Conservation (phyloP, 2,113 vertebrate genomes). For the Laticauda laticaudata region DNA sequence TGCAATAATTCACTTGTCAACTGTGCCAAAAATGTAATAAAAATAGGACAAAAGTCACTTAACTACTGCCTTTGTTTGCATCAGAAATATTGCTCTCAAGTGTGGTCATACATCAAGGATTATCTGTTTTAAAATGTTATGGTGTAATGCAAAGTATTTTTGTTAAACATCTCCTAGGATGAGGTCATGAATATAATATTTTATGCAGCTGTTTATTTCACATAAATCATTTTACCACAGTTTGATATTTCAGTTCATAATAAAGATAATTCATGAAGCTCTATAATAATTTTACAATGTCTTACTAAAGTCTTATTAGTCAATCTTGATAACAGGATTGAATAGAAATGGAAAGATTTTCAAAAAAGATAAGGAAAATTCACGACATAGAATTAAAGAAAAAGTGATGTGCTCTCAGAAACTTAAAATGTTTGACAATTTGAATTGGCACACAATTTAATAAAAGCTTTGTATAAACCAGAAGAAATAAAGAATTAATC, state of each 20-base stretch:
- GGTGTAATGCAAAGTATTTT: conserved; percentile 36
- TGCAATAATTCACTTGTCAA: background rate
- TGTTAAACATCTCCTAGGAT: conserved; percentile 32
- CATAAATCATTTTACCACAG: conserved; percentile 56
- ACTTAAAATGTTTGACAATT: conserved; percentile 63
- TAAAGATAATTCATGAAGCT: conserved; percentile 42
- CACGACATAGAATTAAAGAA: conserved; percentile 40
- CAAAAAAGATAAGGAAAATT: conserved; percentile 66
- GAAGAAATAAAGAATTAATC: background rate
- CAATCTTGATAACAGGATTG: conserved; percentile 60
- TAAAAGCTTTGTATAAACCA: background rate
- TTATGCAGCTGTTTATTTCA: conserved; percentile 52
- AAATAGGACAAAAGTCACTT: background rate
- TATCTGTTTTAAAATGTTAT: background rate
- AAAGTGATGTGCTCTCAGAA: conserved; percentile 54
- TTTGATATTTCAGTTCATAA: conserved; percentile 54
- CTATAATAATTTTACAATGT: conserved; percentile 59
- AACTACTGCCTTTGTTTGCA: background rate
- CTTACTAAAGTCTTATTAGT: conserved; percentile 53
- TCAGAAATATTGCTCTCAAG: background rate
- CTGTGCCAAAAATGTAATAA: background rate
- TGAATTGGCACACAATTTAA: conserved; percentile 38
- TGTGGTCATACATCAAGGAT: background rate
- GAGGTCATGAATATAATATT: conserved; percentile 33
- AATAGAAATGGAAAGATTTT: conserved; percentile 65